Conservation (phyloP, 2,113 vertebrate species). For the Sus scrofa region DNA sequence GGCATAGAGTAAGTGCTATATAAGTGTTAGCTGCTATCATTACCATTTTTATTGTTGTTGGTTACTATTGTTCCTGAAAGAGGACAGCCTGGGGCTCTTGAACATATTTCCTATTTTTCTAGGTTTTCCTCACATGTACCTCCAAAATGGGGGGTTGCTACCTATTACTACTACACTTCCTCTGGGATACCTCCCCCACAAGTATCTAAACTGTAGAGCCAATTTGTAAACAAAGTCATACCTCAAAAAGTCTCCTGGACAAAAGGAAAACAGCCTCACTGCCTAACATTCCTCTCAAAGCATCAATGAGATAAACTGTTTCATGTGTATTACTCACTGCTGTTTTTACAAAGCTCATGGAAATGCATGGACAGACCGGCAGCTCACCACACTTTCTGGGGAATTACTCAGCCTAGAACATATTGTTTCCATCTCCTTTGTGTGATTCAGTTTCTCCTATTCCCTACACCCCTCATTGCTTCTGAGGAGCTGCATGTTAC, state of each 20-base stretch:
- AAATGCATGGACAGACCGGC: not conserved
- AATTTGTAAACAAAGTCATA: conserved; percentile 16
- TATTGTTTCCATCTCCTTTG: conserved; percentile 20
- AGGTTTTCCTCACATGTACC: conserved; percentile 18
- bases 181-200: not conserved
- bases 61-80: not conserved
- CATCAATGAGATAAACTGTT: conserved; percentile 39
- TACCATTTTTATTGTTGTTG: not conserved
- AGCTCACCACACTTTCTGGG: not conserved
- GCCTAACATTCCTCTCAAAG: not conserved
- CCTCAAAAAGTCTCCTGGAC: not conserved
- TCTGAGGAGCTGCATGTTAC: not conserved
- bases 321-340: conserved; percentile 29
- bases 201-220: conserved; percentile 4
- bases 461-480: not conserved
- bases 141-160: not conserved
- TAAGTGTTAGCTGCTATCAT: conserved; percentile 26
- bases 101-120: not conserved
- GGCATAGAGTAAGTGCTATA: not conserved
- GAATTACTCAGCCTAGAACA: conserved; percentile 55
- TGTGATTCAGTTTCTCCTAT: conserved; percentile 4
- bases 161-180: conserved; percentile 9
- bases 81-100: not conserved
- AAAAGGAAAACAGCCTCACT: conserved; percentile 17
- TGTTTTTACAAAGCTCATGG: conserved; percentile 52